Evolutionary conservation across 2,888 invertebrate genomes (phyloP).

Genomic region (Polyploca ridens): DNA sequence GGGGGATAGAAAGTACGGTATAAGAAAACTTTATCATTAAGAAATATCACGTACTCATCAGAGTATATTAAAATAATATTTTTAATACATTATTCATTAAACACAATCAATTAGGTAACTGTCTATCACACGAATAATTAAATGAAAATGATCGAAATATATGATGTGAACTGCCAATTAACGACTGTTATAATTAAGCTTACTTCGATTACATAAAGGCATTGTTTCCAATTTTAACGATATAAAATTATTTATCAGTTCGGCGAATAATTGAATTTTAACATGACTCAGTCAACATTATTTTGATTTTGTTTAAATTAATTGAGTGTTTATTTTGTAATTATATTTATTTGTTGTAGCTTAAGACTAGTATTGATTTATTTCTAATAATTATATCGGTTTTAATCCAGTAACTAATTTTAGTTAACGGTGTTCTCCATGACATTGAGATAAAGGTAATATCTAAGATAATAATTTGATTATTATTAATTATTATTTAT

Average conservation of each 20-base stretch:
- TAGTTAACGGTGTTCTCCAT: too few relatives aligned
- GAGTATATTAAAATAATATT: constrained; percentile 18
- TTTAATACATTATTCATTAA: background rate
- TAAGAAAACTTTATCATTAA: constrained; percentile 14
- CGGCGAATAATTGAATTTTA: background rate
- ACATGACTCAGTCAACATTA: background rate
- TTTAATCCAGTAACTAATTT: too few relatives aligned
- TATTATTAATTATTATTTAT: too few relatives aligned
- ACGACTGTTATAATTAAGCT: constrained; percentile 25
- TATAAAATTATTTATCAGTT: constrained; percentile 17
- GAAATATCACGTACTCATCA: constrained; percentile 13
- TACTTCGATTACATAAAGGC: constrained; percentile 23
- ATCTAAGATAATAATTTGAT: too few relatives aligned
- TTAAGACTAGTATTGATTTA: background rate
- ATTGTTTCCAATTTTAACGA: constrained; percentile 23
- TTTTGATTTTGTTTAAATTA: background rate
- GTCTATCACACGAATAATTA: constrained; percentile 34
- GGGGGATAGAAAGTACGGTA: constrained; percentile 51
- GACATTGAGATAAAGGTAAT: too few relatives aligned
- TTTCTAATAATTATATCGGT: too few relatives aligned
- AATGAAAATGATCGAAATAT: constrained; percentile 33
- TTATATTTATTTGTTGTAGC: background rate
- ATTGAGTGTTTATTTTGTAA: background rate
- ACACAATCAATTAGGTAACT: constrained; percentile 25
- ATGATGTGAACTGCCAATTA: constrained; percentile 28